These are phyloP conservation scores for Teleogryllus occipitalis DNA, from an alignment of 1,140 invertebrate species.

Conservation along the genomic window DNA sequence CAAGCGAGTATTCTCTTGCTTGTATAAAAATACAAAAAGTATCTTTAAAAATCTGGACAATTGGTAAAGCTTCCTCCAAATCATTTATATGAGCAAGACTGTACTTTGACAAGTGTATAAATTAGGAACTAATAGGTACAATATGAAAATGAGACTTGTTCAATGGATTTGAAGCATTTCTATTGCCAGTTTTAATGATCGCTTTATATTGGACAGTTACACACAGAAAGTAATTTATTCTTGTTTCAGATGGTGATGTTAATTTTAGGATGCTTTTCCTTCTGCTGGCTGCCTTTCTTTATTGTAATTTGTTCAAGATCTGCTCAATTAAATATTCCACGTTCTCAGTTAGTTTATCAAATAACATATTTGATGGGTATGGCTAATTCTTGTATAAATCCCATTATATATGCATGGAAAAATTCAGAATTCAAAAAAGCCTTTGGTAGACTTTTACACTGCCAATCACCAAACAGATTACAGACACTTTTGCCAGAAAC, in stretches of 20 bases:
- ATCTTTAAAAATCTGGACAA: too few relatives aligned
- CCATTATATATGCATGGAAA: conserved; percentile 74
- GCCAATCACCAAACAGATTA: conserved; percentile 33
- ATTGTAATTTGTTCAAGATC: conserved; percentile 43
- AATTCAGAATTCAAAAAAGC: conserved; percentile 61
- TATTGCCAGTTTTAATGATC: too few relatives aligned
- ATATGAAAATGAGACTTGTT: too few relatives aligned
- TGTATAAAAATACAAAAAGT: too few relatives aligned
- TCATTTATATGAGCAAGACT: too few relatives aligned
- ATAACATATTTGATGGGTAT: conserved; percentile 59
- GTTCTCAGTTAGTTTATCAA: conserved; percentile 54
- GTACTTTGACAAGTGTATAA: too few relatives aligned
- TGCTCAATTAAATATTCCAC: conserved; percentile 30
- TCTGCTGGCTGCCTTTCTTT: conserved; percentile 69
- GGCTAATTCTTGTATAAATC: conserved; percentile 66
- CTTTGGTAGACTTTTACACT: conserved; percentile 53
- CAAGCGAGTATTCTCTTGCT: too few relatives aligned
- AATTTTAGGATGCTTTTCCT: conserved; percentile 61
- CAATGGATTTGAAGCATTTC: too few relatives aligned
- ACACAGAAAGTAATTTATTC: not conserved
- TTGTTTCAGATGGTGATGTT: conserved; percentile 57
- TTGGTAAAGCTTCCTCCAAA: too few relatives aligned
- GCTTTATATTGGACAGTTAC: too few relatives aligned
- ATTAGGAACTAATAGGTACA: too few relatives aligned
- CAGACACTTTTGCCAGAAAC: not conserved